phyloP scores from a whole-genome alignment of 2,888 invertebrate genomes.

The Lucinisca nassula region DNA sequence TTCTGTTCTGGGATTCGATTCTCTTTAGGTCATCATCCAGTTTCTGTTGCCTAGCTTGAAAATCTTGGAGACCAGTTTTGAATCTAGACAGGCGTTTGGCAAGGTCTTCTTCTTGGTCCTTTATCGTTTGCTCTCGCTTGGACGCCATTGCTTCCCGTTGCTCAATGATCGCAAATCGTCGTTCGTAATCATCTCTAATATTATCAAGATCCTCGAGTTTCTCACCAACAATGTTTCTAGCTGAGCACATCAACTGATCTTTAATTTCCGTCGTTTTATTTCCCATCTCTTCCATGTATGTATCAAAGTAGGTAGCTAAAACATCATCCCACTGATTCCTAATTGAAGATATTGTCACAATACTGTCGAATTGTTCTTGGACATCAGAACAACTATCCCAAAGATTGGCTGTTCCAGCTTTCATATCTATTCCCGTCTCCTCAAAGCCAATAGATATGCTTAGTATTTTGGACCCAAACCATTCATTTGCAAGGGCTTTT shows the following conservation, averaged over 20 bases:
- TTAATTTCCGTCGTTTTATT: constrained; percentile 30
- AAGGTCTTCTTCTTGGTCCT: constrained; percentile 37
- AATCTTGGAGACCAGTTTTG: constrained; percentile 58
- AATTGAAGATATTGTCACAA: constrained; percentile 62
- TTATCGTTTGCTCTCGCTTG: constrained; percentile 36
- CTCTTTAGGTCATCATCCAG: constrained; percentile 67
- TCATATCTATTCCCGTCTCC: constrained; percentile 24
- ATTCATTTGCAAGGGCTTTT: constrained; percentile 10
- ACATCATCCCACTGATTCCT: constrained; percentile 58
- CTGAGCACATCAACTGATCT: constrained; percentile 37
- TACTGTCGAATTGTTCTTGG: constrained; percentile 42
- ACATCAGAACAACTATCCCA: neutral
- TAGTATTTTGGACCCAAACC: constrained; percentile 27
- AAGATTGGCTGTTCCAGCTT: neutral
- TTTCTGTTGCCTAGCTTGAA: constrained; percentile 60
- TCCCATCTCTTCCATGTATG: constrained; percentile 48
- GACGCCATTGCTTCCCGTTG: constrained; percentile 30
- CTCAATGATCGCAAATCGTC: constrained; percentile 41
- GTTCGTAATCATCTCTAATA: constrained; percentile 46
- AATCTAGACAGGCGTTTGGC: constrained; percentile 37
- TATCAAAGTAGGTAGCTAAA: constrained; percentile 38
- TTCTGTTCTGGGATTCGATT: constrained; percentile 67
- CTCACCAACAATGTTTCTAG: constrained; percentile 54
- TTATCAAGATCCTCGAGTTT: constrained; percentile 46
- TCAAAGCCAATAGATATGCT: constrained; percentile 42